phyloP scores from a whole-genome alignment of 1,140 invertebrate species.

The Elymnias hypermnestra region DNA sequence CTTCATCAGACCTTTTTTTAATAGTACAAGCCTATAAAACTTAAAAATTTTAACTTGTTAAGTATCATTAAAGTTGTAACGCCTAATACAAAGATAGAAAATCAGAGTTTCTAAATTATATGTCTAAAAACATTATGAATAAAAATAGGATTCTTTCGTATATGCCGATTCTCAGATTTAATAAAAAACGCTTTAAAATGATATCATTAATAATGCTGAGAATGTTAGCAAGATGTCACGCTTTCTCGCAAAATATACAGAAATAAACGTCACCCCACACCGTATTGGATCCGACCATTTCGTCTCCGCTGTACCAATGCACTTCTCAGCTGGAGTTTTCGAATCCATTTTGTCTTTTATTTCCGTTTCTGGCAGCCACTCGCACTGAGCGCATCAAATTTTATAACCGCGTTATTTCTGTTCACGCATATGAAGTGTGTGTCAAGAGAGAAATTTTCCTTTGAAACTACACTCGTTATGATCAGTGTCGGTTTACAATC shows the following conservation, averaged over 20 bases:
- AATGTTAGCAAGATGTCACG: conserved; percentile 7
- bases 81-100: no score
- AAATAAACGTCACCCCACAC: conserved; percentile 58
- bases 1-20: no score
- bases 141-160: no score
- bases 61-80: no score
- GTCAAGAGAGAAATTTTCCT: conserved; percentile 48
- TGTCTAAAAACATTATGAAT: no score
- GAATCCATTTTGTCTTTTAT: conserved; percentile 46
- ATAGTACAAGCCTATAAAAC: no score
- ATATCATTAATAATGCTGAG: conserved; percentile 1
- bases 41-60: no score
- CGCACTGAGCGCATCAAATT: conserved; percentile 39
- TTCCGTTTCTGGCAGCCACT: conserved; percentile 26
- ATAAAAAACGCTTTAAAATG: neutral
- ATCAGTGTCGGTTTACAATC: conserved; percentile 41
- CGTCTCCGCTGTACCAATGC: conserved; percentile 57
- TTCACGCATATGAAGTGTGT: conserved; percentile 29
- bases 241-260: conserved; percentile 62
- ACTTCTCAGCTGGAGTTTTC: conserved; percentile 57
- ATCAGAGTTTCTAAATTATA: no score
- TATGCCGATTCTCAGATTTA: no score
- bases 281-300: conserved; percentile 51
- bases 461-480: conserved; percentile 54
- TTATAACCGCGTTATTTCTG: conserved; percentile 48